phyloP scores from a whole-genome alignment of 2,888 invertebrate genomes.

The Chalcis sispes region DNA sequence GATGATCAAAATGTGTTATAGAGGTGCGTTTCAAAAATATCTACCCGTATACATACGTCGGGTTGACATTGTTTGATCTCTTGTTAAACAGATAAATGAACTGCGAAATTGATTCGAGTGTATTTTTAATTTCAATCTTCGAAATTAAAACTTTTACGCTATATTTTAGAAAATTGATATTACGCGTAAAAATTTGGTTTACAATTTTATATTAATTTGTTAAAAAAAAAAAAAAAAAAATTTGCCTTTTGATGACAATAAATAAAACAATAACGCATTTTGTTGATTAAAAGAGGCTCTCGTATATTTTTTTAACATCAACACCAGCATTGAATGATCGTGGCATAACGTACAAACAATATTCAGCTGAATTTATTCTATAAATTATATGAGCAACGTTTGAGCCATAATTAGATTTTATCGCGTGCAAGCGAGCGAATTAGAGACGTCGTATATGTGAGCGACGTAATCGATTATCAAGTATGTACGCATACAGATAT shows the following conservation, averaged over 20 bases:
- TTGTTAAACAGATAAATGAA: background rate
- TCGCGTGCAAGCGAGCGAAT: conserved; percentile 29
- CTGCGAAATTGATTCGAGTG: too few species aligned
- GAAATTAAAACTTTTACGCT: too few species aligned
- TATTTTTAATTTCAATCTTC: too few species aligned
- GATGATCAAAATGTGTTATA: too few species aligned
- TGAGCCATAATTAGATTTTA: conserved; percentile 33
- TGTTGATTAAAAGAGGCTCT: background rate
- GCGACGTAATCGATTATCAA: conserved; percentile 36
- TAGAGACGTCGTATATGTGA: conserved; percentile 18
- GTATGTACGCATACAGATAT: background rate
- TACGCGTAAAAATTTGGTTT: too few species aligned
- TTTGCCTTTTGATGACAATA: background rate
- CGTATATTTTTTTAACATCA: background rate
- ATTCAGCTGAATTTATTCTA: background rate
- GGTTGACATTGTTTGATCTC: conserved; percentile 7
- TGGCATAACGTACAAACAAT: background rate
- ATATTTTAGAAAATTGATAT: too few species aligned
- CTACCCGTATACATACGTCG: background rate
- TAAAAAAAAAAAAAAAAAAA: background rate
- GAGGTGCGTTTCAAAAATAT: too few species aligned
- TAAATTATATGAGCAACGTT: conserved; percentile 20
- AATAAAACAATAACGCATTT: background rate
- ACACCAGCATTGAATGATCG: background rate
- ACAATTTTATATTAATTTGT: too few species aligned